A percentile compares a stretch with the other conserved stretches of the same genome.
These are phyloP conservation scores for Lasioglossum vierecki DNA, from an alignment of 2,888 invertebrate species.

Conservation along the genomic window DNA sequence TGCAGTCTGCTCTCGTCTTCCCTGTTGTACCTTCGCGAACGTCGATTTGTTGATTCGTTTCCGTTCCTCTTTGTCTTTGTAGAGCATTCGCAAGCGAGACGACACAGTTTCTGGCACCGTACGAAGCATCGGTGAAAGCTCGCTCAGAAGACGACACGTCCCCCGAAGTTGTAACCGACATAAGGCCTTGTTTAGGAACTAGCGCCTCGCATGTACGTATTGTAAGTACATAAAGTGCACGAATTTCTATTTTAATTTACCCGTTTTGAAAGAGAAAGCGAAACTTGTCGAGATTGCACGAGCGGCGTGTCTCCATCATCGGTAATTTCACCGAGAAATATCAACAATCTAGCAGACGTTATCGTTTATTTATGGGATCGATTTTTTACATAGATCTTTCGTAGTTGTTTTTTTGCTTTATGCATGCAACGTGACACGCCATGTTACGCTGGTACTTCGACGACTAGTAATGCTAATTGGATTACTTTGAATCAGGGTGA, in stretches of 20 bases:
- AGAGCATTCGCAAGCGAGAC: slow-evolving; percentile 91
- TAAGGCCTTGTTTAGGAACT: slow-evolving; percentile 79
- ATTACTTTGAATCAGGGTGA: slow-evolving; percentile 78
- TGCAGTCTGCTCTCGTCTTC: too few species aligned
- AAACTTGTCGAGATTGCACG: neutral
- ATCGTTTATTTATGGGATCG: neutral
- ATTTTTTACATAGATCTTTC: neutral
- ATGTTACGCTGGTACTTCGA: neutral
- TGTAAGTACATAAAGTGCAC: slow-evolving; percentile 81
- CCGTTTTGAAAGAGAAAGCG: neutral
- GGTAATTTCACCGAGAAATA: neutral
- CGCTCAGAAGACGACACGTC: slow-evolving; percentile 82
- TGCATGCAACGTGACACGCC: neutral
- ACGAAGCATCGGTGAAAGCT: slow-evolving; percentile 88
- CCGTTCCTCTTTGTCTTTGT: neutral
- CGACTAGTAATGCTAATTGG: neutral
- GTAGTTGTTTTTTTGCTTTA: neutral
- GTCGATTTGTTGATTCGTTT: neutral
- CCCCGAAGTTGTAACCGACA: slow-evolving; percentile 78
- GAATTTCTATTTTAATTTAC: slow-evolving; percentile 69
- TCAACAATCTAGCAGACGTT: neutral
- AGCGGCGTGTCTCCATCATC: neutral
- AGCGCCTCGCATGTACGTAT: slow-evolving; percentile 84
- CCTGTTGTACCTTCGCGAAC: neutral
- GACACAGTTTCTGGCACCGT: slow-evolving; percentile 90